Percentiles rank a stretch among this genome's conserved stretches.
These are phyloP conservation scores for Caranx ignobilis DNA, from an alignment of 2,113 vertebrate species.

Conservation along the genomic window DNA sequence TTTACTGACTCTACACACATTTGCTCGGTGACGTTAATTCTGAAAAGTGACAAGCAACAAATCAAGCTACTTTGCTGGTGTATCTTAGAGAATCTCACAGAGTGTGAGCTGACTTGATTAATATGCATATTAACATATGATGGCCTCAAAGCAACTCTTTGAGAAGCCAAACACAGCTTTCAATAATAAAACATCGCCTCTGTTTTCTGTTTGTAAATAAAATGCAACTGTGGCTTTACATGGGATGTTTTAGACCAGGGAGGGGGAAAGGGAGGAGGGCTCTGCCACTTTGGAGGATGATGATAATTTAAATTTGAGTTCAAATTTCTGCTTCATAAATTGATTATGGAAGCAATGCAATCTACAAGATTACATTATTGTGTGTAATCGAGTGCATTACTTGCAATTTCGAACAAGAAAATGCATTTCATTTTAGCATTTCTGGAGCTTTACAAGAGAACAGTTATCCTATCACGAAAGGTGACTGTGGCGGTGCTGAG, in stretches of 20 bases:
- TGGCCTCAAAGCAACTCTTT: slow-evolving; percentile 48
- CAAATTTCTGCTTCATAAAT: slow-evolving; percentile 20
- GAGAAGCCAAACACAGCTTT: slow-evolving; percentile 30
- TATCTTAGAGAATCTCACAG: slow-evolving; percentile 53
- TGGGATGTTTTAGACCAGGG: slow-evolving; percentile 5
- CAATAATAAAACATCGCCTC: slow-evolving; percentile 15
- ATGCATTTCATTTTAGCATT: slow-evolving; percentile 22
- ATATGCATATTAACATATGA: slow-evolving; percentile 47
- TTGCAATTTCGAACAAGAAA: slow-evolving; percentile 26
- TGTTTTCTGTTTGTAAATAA: slow-evolving; percentile 20
- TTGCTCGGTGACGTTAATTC: slow-evolving; percentile 55
- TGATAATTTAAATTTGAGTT: slow-evolving; percentile 28
- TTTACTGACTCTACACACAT: slow-evolving; percentile 47
- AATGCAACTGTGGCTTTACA: slow-evolving; percentile 1
- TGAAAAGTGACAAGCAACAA: slow-evolving; percentile 65
- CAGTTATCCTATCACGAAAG: slow-evolving; percentile 30
- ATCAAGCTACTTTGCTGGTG: slow-evolving; percentile 58
- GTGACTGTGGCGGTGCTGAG: slow-evolving; percentile 4
- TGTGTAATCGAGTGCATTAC: slow-evolving; percentile 32
- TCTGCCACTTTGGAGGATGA: slow-evolving; percentile 24
- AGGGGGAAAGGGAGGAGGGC: neutral
- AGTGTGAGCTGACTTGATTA: slow-evolving; percentile 53
- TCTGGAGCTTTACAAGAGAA: slow-evolving; percentile 10
- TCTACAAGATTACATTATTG: slow-evolving; percentile 33
- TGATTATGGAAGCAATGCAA: slow-evolving; percentile 28